A percentile compares a stretch with the other conserved stretches of the same genome.
Conservation (phyloP, 2,113 vertebrate genomes). For the Siniperca chuatsi region DNA sequence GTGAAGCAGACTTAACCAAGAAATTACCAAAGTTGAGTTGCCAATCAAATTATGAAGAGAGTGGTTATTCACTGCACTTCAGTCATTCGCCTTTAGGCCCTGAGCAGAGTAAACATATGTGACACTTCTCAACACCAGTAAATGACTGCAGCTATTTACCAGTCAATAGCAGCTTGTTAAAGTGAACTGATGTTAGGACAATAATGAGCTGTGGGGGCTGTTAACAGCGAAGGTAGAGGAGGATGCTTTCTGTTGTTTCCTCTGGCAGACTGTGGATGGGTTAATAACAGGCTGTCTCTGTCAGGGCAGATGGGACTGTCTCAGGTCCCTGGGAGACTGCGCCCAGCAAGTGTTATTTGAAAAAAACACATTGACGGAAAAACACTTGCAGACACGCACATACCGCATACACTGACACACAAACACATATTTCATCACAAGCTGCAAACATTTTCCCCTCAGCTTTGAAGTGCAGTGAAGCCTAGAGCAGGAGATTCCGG, state of each 20-base stretch:
- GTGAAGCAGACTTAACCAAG: slow-evolving; percentile 57
- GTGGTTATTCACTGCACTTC: neutral
- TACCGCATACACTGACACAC: slow-evolving; percentile 25
- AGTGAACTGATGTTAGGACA: slow-evolving; percentile 56
- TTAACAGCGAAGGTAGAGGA: slow-evolving; percentile 54
- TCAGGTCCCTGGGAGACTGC: slow-evolving; percentile 49
- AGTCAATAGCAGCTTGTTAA: slow-evolving; percentile 67
- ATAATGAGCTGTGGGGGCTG: slow-evolving; percentile 54
- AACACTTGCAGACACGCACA: slow-evolving; percentile 44
- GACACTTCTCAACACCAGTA: slow-evolving; percentile 51
- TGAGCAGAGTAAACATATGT: slow-evolving; percentile 3
- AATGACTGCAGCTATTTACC: slow-evolving; percentile 41
- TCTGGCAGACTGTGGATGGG: slow-evolving; percentile 64
- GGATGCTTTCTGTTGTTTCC: slow-evolving; percentile 62
- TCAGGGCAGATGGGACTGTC: slow-evolving; percentile 75
- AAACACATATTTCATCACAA: slow-evolving; percentile 59
- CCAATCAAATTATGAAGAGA: slow-evolving; percentile 25
- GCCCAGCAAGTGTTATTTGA: slow-evolving; percentile 56
- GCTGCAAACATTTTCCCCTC: slow-evolving; percentile 61
- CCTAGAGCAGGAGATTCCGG: slow-evolving; percentile 67
- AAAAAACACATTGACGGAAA: slow-evolving; percentile 47
- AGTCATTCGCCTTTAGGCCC: neutral
- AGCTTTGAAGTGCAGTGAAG: slow-evolving; percentile 64
- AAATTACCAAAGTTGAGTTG: slow-evolving; percentile 35
- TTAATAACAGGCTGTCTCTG: slow-evolving; percentile 77